Evolutionary conservation across 2,888 invertebrate species (phyloP), one percentile per base, ranked within the genome.

Genomic region (Endotricha flammealis): DNA sequence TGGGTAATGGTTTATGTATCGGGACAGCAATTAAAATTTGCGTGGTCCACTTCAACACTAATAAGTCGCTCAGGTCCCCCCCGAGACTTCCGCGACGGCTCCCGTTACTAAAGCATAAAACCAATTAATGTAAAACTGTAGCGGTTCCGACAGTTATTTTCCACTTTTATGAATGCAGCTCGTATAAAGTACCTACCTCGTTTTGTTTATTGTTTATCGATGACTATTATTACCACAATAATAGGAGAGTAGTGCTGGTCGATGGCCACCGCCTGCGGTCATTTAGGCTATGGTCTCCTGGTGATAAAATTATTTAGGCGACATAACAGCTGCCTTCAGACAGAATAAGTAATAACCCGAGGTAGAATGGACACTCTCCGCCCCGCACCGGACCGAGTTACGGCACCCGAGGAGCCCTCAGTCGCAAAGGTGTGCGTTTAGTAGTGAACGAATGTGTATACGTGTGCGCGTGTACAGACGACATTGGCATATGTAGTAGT

Each of bases 1-100:
- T 17, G n/a, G n/a, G 20, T n/a, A 29, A 28, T 28, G 14, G 28
- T 35, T 34, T 13, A 13, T 36, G 34, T 53, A 57, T 52, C 57
- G 57, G 52, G 57, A 50, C 52, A 48, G 67, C 68, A 77, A 78
- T 78, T 78, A 77, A 75, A 72, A 64, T 63, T 60, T 65, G 62
- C 59, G 63, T 68, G 53, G 59, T 60, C 57, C 59, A 74, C 71
- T 76, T 66, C 59, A 71, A 64, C 53, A 52, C 66, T 73, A 79
- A 78, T 73, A 71, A 76, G 66, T 59, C 51, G 51, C 54, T 49
- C 55, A 51, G 35, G 13, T 9, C 52, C 53, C 60, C 57, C 53
- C 53, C 46, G 61, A 51, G 45, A 51, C 57, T 58, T 60, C 56
- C 50, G 52, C 63, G 53, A 49, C 57, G 51, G 52, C 53, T 50